Evolutionary conservation across 2,888 invertebrate genomes (phyloP).

Genomic region (Prionchulus punctatus): DNA sequence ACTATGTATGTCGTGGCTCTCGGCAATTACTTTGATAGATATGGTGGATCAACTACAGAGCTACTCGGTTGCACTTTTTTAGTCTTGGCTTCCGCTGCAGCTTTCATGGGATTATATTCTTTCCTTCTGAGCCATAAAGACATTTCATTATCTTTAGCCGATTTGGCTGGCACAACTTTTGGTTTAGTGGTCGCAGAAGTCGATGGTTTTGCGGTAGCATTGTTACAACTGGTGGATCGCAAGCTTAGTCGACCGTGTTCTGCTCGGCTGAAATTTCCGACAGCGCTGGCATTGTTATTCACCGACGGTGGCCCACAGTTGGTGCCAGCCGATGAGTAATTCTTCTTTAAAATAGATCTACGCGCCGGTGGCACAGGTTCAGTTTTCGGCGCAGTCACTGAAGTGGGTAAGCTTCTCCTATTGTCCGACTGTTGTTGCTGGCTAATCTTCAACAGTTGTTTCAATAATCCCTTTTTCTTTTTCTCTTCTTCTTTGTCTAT

Average conservation of each 20-base stretch:
- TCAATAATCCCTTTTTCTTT: not conserved
- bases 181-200: not conserved
- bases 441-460: not conserved
- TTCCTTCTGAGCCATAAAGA: slow-evolving; percentile 90
- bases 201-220: not conserved
- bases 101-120: slow-evolving; percentile 83
- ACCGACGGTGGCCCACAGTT: not conserved
- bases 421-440: not conserved
- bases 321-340: not conserved
- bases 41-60: not conserved
- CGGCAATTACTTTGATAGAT: not conserved
- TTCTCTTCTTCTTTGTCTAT: no score
- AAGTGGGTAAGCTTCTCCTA: no score
- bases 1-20: not conserved
- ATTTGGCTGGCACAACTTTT: not conserved
- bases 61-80: slow-evolving; percentile 18
- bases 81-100: slow-evolving; percentile 63
- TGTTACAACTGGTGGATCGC: slow-evolving; percentile 18
- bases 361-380: no score
- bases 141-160: slow-evolving; percentile 57
- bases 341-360: not conserved
- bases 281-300: slow-evolving; percentile 8
- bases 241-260: slow-evolving; percentile 51
- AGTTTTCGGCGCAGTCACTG: no score
- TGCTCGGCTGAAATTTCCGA: slow-evolving; percentile 41